Percentiles rank a stretch among this genome's conserved stretches.
phyloP scores from a whole-genome alignment of 2,113 vertebrate species.

The Centrocercus urophasianus region DNA sequence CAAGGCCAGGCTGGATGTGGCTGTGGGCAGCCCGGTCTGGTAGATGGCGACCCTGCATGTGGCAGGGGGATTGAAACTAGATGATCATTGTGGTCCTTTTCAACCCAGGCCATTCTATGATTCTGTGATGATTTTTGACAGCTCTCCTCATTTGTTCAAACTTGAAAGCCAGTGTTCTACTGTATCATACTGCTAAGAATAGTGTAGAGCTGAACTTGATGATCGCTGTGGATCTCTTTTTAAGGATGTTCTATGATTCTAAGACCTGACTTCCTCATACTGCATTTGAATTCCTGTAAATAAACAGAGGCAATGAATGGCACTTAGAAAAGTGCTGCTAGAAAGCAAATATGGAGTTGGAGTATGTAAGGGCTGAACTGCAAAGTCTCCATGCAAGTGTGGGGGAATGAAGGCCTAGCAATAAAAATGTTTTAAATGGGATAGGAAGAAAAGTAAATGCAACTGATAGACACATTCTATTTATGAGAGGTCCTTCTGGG shows the following conservation, averaged over 20 bases:
- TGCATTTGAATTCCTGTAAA: neutral
- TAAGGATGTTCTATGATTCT: neutral
- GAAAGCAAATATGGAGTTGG: neutral
- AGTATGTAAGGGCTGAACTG: neutral
- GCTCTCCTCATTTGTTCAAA: neutral
- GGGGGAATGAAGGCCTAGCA: neutral
- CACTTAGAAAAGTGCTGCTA: neutral
- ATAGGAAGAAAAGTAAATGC: neutral
- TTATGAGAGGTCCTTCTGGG: neutral
- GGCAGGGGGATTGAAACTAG: too few relatives aligned
- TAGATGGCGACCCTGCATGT: too few relatives aligned
- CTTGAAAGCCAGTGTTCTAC: rapidly evolving
- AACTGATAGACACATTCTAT: neutral
- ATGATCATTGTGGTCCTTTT: too few relatives aligned
- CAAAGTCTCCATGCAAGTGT: neutral
- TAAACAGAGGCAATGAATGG: neutral
- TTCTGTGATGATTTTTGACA: neutral
- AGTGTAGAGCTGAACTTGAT: neutral
- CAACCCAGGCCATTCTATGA: too few relatives aligned
- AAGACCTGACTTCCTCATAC: neutral
- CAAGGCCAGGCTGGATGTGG: too few relatives aligned
- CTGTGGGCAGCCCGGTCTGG: too few relatives aligned
- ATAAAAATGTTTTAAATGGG: neutral
- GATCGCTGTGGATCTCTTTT: neutral
- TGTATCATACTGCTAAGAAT: neutral